Evolutionary conservation across 64 coral and sea anemone genomes (phyloP).

Genomic region (Montipora efflorescens): DNA sequence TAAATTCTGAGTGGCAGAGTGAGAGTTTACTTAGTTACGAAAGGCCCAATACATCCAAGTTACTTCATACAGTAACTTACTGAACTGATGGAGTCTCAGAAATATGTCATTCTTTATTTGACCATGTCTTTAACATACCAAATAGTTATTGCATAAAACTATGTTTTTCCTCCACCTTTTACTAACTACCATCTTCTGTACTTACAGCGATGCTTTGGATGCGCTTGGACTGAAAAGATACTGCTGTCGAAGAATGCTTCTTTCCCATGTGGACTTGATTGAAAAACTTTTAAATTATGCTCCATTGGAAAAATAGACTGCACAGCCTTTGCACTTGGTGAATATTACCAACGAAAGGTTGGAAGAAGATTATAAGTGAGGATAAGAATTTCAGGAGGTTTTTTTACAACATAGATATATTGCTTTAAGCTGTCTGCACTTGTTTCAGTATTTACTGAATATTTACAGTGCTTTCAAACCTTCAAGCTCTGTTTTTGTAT

Average conservation of each 20-base stretch:
- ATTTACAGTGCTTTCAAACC: background rate
- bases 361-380: no score
- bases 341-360: background rate
- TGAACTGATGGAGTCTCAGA: no score
- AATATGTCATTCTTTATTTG: no score
- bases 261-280: constrained; percentile 98
- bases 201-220: constrained; percentile 94
- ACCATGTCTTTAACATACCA: no score
- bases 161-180: no score
- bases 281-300: constrained; percentile 99
- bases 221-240: constrained; percentile 96
- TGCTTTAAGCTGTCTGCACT: background rate
- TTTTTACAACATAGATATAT: background rate
- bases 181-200: background rate
- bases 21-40: no score
- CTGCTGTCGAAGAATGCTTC: constrained; percentile 96
- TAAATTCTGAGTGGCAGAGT: no score
- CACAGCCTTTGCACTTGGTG: background rate
- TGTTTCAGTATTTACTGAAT: background rate
- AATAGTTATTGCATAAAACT: no score
- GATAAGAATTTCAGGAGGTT: no score
- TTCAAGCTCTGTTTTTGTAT: background rate
- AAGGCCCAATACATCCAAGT: no score
- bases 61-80: no score
- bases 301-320: constrained; percentile 88